phyloP scores from a whole-genome alignment of 2,113 vertebrate genomes.

The Prunella fulvescens region DNA sequence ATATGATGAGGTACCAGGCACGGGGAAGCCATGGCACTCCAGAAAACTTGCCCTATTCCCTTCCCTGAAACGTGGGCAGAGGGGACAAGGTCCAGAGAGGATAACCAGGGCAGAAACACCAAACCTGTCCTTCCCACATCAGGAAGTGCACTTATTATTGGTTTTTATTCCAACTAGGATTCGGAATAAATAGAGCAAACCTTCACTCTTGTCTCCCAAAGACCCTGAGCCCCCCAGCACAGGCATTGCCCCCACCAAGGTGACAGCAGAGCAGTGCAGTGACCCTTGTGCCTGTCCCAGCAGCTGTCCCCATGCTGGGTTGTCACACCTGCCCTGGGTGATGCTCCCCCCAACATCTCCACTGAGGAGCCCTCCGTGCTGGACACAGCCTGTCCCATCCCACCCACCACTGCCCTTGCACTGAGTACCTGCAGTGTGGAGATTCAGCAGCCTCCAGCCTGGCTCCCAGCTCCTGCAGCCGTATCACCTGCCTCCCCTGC shows the following conservation, averaged over 20 bases:
- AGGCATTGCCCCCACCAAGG: accelerated
- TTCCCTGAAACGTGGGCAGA: not conserved
- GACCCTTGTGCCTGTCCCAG: accelerated
- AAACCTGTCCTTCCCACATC: accelerated
- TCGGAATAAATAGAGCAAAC: not conserved
- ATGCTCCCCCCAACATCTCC: accelerated
- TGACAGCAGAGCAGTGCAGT: not conserved
- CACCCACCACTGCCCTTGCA: not conserved
- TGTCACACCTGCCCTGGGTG: not conserved
- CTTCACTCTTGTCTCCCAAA: not conserved
- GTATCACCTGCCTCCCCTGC: not conserved
- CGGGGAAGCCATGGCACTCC: not conserved
- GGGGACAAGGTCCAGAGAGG: not conserved
- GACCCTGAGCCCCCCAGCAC: not conserved
- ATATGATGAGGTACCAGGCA: not conserved
- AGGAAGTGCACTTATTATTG: not conserved
- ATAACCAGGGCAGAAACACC: not conserved
- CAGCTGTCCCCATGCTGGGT: not conserved
- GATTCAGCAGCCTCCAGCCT: not conserved
- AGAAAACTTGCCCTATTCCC: not conserved
- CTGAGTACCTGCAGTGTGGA: accelerated
- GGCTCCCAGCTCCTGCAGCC: not conserved
- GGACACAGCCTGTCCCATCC: accelerated
- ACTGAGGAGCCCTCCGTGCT: accelerated
- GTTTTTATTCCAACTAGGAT: not conserved